Percentiles rank a stretch among this genome's conserved stretches.
Evolutionary conservation across 2,888 invertebrate genomes (phyloP).

Genomic region (Hanleya hanleyi): DNA sequence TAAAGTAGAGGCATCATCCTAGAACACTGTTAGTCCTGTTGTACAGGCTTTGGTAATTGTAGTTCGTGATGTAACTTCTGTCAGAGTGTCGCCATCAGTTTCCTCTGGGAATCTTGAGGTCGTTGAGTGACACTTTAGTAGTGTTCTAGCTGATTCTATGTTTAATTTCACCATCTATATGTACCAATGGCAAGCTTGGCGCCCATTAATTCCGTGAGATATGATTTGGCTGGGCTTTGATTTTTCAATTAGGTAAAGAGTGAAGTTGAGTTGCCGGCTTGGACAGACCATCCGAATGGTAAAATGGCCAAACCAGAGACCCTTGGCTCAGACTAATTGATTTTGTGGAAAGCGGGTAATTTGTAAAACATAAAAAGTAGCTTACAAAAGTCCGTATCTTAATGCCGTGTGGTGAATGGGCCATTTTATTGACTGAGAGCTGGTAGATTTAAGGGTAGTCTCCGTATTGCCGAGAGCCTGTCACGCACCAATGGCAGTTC

Average conservation of each 20-base stretch:
- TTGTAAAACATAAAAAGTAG: slow-evolving; percentile 10
- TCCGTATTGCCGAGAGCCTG: neutral
- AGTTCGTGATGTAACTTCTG: too few relatives aligned
- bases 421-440: neutral
- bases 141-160: too few relatives aligned
- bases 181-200: neutral
- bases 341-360: slow-evolving; percentile 7
- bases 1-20: too few relatives aligned
- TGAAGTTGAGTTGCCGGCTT: neutral
- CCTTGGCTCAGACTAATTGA: slow-evolving; percentile 1
- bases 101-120: too few relatives aligned
- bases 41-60: too few relatives aligned
- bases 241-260: slow-evolving; percentile 8
- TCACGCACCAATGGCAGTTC: neutral
- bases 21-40: too few relatives aligned
- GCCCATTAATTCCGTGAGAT: neutral
- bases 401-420: neutral
- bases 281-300: neutral
- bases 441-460: slow-evolving; percentile 2
- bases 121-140: too few relatives aligned
- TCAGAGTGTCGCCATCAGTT: too few relatives aligned
- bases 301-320: neutral
- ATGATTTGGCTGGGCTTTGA: slow-evolving; percentile 5
- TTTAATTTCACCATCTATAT: slow-evolving; percentile 1
- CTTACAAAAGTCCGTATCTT: slow-evolving; percentile 8